Evolutionary conservation across 2,888 invertebrate genomes (phyloP), one percentile per base, ranked within the genome.

Genomic region (Mesoligia furuncula): DNA sequence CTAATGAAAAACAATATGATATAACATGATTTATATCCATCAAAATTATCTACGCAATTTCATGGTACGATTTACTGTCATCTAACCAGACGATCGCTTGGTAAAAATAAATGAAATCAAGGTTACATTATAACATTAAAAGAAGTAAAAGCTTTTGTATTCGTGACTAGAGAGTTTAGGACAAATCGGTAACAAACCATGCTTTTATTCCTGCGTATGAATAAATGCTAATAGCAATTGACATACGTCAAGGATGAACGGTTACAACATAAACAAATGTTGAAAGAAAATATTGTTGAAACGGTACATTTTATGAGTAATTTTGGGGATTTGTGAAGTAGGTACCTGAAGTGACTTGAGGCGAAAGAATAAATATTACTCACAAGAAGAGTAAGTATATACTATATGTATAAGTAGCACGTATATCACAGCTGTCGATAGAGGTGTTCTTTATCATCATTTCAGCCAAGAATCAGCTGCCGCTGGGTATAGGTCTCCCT

Each of bases 111-210:
- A 87, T 83, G 78, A 87, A 87, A 90, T 83, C 91, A 93, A 94
- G 93, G 93, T 90, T 87, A 89, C 85, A 90, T 87, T 42, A 84
- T 89, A 88, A 91, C 88, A 91, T 92, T 93, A 91, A 91, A 90
- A 90, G 87, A 87, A 87, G 87, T 89, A 91, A 90, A 90, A 92
- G 75, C 80, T 76, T 89, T 90, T 85, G 85, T 87, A 79, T 92
- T 95, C 94, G 95, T 95, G 95, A 94, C 92, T 92, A 77, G 81
- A 83, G 88, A 91, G 89, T 93, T 94, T 90, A 89, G 90, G 90
- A 91, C 89, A 91, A 91, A 93, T 91, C 90, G 89, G 90, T 90
- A 87, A 87, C 89, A 90, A 91, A 89, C 75, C 80, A 85, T 87
- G 80, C 90, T 90, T 93, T 91, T 92, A 91, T 92, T 90, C 84